phyloP scores from a whole-genome alignment of 1,140 invertebrate species.

The Aphelenchoides besseyi region DNA sequence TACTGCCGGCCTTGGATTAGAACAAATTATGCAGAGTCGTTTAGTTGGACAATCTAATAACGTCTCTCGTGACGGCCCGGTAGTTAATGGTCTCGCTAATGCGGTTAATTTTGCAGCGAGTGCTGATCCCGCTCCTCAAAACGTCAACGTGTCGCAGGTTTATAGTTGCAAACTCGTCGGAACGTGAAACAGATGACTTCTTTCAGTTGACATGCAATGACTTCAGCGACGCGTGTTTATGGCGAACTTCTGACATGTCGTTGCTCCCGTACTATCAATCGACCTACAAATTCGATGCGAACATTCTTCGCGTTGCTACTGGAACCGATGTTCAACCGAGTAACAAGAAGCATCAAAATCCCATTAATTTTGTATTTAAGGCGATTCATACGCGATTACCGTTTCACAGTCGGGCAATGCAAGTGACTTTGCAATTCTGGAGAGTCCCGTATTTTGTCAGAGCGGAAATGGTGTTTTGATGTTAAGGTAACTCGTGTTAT shows the following conservation, averaged over 20 bases:
- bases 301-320: slow-evolving; percentile 2
- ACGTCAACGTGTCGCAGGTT: too few relatives aligned
- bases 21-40: background rate
- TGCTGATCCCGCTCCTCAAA: background rate
- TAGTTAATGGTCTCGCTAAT: background rate
- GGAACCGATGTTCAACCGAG: slow-evolving; percentile 15
- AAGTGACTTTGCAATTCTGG: background rate
- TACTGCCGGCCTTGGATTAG: slow-evolving; percentile 5
- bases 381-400: background rate
- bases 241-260: background rate
- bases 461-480: background rate
- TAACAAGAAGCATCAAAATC: background rate
- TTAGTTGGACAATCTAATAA: slow-evolving; percentile 10
- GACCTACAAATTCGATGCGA: background rate
- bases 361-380: background rate
- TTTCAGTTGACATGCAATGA: slow-evolving; percentile 5
- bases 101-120: background rate
- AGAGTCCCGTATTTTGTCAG: background rate
- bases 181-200: background rate
- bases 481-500: background rate
- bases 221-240: background rate
- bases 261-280: slow-evolving; percentile 15
- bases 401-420: background rate
- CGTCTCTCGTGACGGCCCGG: background rate
- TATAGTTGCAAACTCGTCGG: background rate